These are phyloP conservation scores for Tokudaia tokunoshimensis DNA, from an alignment of 2,797 vertebrate genomes.

Conservation along the genomic window DNA sequence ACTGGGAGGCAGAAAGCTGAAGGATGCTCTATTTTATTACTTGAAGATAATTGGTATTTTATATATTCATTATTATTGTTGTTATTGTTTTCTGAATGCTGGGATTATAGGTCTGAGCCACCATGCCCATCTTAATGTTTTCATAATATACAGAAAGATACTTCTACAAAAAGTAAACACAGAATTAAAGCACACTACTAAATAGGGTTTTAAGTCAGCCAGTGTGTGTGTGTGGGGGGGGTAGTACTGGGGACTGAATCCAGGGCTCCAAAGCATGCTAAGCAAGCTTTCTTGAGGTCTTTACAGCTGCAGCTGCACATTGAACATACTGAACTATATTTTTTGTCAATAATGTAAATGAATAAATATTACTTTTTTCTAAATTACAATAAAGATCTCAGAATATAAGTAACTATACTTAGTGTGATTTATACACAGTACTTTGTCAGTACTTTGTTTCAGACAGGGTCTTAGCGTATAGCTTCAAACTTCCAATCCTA, in stretches of 20 bases:
- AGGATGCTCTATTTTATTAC: slow-evolving; percentile 28
- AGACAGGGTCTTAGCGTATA: background rate
- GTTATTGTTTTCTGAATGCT: background rate
- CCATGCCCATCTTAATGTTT: background rate
- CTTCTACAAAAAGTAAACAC: background rate
- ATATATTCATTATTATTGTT: background rate
- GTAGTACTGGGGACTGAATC: background rate
- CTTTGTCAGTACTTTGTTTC: background rate
- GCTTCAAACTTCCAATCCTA: background rate
- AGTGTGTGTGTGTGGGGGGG: background rate
- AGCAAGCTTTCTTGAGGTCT: background rate
- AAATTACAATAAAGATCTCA: slow-evolving; percentile 4
- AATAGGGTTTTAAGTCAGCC: background rate
- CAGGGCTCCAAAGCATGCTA: background rate
- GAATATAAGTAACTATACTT: slow-evolving; percentile 27
- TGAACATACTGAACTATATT: slow-evolving; percentile 16
- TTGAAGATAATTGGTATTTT: slow-evolving; percentile 3
- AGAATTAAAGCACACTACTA: slow-evolving; percentile 42
- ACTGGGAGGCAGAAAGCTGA: slow-evolving; percentile 39
- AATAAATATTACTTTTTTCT: background rate
- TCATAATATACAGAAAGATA: slow-evolving; percentile 1
- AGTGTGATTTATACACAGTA: background rate
- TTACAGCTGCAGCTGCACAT: background rate
- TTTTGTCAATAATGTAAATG: slow-evolving; percentile 43
- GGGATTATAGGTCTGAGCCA: background rate